These are phyloP conservation scores for Pseudopipra pipra DNA, from an alignment of 2,113 vertebrate genomes.

Conservation along the genomic window DNA sequence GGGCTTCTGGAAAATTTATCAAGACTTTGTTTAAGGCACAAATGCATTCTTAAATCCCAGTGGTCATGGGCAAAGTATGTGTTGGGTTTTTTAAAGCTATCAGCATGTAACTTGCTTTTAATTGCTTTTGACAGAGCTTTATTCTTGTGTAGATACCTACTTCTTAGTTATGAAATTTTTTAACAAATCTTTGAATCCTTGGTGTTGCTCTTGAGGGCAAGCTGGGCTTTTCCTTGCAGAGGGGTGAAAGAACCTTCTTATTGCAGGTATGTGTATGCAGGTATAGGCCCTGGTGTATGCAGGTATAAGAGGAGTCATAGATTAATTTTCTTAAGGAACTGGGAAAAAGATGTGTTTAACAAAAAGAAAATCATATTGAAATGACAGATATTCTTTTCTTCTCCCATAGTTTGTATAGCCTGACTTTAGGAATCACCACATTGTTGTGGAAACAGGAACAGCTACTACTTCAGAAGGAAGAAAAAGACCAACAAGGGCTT, in stretches of 20 bases:
- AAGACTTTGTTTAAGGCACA: not conserved
- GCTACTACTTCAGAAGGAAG: not conserved
- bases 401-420: not conserved
- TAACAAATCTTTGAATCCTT: not conserved
- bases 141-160: not conserved
- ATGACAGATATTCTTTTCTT: not conserved
- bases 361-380: not conserved
- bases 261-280: not conserved
- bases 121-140: not conserved
- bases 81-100: not conserved
- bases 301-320: not conserved
- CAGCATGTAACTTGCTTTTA: not conserved
- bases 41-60: not conserved
- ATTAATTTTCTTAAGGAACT: not conserved
- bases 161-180: not conserved
- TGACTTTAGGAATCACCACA: not conserved
- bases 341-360: not conserved
- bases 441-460: not conserved
- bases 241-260: not conserved
- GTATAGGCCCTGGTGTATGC: not conserved
- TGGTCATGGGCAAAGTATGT: not conserved
- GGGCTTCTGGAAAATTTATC: not conserved
- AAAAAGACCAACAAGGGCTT: not conserved
- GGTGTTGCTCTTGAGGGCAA: not conserved
- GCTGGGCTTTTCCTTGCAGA: not conserved